Percentiles rank a stretch among this genome's conserved stretches.
Evolutionary conservation across 2,113 vertebrate species (phyloP).

Genomic region (Scomber scombrus): DNA sequence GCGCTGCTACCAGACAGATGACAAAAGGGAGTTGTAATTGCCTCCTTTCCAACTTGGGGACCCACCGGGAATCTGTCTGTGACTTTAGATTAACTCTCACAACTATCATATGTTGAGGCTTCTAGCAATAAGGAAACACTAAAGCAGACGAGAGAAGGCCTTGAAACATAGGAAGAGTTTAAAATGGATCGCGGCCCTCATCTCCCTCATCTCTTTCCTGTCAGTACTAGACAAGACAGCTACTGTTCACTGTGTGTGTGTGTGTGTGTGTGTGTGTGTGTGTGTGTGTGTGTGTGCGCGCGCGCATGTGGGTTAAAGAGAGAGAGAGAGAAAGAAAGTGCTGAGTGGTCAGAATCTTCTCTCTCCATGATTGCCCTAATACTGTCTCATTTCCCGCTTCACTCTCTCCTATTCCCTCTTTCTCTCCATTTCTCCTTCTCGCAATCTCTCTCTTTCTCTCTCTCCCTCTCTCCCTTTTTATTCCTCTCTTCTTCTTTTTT

Average conservation of each 20-base stretch:
- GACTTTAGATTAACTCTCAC: slow-evolving; percentile 60
- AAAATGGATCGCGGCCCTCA: slow-evolving; percentile 72
- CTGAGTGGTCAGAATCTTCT: slow-evolving; percentile 81
- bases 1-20: slow-evolving; percentile 34
- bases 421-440: slow-evolving; percentile 42
- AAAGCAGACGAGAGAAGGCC: slow-evolving; percentile 60
- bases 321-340: slow-evolving; percentile 59
- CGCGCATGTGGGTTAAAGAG: slow-evolving; percentile 36
- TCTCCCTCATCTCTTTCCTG: slow-evolving; percentile 76
- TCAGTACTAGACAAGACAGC: slow-evolving; percentile 78
- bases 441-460: slow-evolving; percentile 30
- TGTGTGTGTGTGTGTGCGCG: slow-evolving; percentile 7
- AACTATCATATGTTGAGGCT: slow-evolving; percentile 40
- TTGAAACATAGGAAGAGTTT: slow-evolving; percentile 71
- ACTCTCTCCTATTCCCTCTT: slow-evolving; percentile 59
- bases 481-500: slow-evolving; percentile 47
- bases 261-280: slow-evolving; percentile 17
- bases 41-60: slow-evolving; percentile 16
- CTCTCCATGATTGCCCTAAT: slow-evolving; percentile 81
- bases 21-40: slow-evolving; percentile 42
- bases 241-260: slow-evolving; percentile 70
- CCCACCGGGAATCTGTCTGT: slow-evolving; percentile 37
- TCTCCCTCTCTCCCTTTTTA: neutral
- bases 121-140: slow-evolving; percentile 58
- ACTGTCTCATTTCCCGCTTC: slow-evolving; percentile 83